A percentile compares a stretch with the other conserved stretches of the same genome.
phyloP scores from a whole-genome alignment of 1,140 invertebrate genomes.

The Cepaea nemoralis region DNA sequence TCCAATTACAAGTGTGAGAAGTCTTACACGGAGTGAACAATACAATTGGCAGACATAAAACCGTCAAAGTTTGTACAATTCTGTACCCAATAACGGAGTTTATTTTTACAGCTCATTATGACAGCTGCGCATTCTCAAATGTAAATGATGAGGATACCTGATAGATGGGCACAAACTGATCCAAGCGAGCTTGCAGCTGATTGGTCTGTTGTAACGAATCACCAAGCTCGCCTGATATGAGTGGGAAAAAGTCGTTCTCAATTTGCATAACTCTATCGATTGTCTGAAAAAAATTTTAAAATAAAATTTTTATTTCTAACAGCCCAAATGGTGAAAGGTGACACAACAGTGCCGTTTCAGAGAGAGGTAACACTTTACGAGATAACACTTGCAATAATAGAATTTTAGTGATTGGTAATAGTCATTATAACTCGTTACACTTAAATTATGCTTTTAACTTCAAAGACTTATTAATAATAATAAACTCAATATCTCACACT shows the following conservation, averaged over 20 bases:
- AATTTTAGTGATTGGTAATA: too few relatives aligned
- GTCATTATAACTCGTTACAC: too few relatives aligned
- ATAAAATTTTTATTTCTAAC: too few relatives aligned
- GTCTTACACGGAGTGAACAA: neutral
- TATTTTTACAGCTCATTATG: neutral
- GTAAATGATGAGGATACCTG: conserved; percentile 59
- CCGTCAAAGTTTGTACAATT: too few relatives aligned
- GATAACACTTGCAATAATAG: too few relatives aligned
- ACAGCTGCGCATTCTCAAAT: conserved; percentile 4
- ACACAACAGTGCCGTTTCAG: too few relatives aligned
- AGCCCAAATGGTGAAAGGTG: too few relatives aligned
- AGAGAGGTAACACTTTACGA: too few relatives aligned
- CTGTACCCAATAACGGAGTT: neutral
- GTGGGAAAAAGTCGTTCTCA: conserved; percentile 82
- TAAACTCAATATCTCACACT: too few relatives aligned
- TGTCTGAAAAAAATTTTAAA: conserved; percentile 74
- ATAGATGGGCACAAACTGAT: conserved; percentile 68
- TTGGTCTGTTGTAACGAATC: conserved; percentile 62
- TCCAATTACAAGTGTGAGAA: neutral
- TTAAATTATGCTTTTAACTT: too few relatives aligned
- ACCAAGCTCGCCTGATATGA: conserved; percentile 78
- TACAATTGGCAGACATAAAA: neutral
- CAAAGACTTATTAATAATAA: too few relatives aligned
- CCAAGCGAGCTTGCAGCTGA: conserved; percentile 64
- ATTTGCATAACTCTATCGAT: conserved; percentile 83